Evolutionary conservation across 2,113 vertebrate species (phyloP), one percentile per base, ranked within the genome.

Genomic region (Grammomys dolichurus): DNA sequence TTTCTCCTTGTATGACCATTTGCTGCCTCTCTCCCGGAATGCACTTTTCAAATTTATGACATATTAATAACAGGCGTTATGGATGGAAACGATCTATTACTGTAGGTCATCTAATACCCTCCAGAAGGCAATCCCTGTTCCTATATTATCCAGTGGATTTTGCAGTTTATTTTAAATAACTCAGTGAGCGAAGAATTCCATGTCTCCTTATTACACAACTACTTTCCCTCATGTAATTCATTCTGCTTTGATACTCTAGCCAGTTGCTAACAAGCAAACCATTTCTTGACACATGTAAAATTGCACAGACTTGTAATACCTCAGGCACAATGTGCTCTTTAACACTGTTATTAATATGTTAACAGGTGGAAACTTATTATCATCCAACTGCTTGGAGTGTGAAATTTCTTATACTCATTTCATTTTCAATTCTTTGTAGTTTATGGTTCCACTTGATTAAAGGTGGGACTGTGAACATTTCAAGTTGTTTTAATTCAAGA

Each of bases 271-370:
- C 97, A 97, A 98, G 96, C 89, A 97, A 96, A 97, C 96, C 96
- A 92, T 90, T 98, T 97, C 82, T 95, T 98, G 98, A 98, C 97
- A 98, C 95, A 97, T 98, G 98, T 98, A 98, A 98, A 98, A 98
- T 98, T 98, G 96, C 95, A 98, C 54, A 96, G 88, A 89, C 97
- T 98, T 98, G 95, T 98, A 98, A 98, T 97, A 98, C 98, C 97
- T 97, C 92, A 31, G 97, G 98, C 98, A 97, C 91, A 98, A 90
- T 87, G 81, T 95, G 96, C 96, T 98, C 97, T 97, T 98, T 98
- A 98, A 97, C 98, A 98, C 95, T 95, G 88, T 97, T 98, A 98
- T 98, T 98, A 98, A 98, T 97, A 97, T 98, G 95, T 97, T 98
- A 98, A 97, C 97, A 98, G 97, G 96, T 98, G 89, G 96, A 98